Evolutionary conservation across 2,888 invertebrate genomes (phyloP).

Genomic region (Scrobipalpa atriplicella): DNA sequence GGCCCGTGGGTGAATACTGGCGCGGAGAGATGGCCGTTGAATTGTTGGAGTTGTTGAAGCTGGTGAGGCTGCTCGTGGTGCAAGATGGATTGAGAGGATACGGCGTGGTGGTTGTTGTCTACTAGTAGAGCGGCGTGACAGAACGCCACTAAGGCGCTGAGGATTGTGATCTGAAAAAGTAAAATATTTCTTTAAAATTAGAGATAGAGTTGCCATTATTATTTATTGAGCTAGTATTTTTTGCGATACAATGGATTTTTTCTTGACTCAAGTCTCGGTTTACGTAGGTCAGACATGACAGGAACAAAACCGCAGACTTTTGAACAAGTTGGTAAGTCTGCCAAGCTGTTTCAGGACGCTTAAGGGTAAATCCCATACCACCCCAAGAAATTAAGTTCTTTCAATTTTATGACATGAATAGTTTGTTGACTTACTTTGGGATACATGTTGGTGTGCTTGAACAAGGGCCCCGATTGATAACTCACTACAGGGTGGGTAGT

Average conservation of each 20-base stretch:
- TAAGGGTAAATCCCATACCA: too few relatives aligned
- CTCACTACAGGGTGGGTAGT: slow-evolving; percentile 60
- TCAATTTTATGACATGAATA: background rate
- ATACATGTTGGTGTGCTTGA: slow-evolving; percentile 71
- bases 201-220: background rate
- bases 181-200: background rate
- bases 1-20: slow-evolving; percentile 39
- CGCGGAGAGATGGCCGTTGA: slow-evolving; percentile 46
- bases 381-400: too few relatives aligned
- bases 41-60: slow-evolving; percentile 39
- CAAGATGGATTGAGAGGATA: slow-evolving; percentile 73
- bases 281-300: too few relatives aligned
- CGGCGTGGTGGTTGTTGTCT: slow-evolving; percentile 61
- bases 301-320: too few relatives aligned
- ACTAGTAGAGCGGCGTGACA: slow-evolving; percentile 72
- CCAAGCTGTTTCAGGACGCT: too few relatives aligned
- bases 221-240: too few relatives aligned
- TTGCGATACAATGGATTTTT: too few relatives aligned
- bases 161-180: slow-evolving; percentile 21
- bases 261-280: too few relatives aligned
- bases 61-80: slow-evolving; percentile 64
- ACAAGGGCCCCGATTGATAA: slow-evolving; percentile 68
- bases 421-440: slow-evolving; percentile 68
- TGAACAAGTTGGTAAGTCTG: too few relatives aligned
- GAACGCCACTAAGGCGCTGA: slow-evolving; percentile 69